Evolutionary conservation across 2,113 vertebrate species (phyloP), one percentile per base, ranked within the genome.

Genomic region (Lycaon pictus): DNA sequence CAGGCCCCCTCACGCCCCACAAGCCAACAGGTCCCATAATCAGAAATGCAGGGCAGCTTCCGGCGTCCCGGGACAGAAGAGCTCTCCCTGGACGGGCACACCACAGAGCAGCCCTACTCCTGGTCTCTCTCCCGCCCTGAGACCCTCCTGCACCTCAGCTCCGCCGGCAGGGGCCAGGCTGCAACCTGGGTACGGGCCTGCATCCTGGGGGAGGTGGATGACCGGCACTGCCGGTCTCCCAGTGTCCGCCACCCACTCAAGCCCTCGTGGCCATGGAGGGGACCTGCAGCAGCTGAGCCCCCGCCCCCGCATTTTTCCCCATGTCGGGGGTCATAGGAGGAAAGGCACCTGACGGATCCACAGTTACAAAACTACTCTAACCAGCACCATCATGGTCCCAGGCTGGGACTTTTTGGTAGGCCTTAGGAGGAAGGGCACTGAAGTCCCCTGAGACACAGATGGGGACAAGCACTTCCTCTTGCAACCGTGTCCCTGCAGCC

Each of bases 11-110:
- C 84, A 79, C 76, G 43, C 56, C 51, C 93, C 86, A 65, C 69
- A 72, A 81, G 83, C 76, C 88, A 95, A 91, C 85, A 74, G 48
- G 48, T 35, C 90, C 81, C 69, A 87, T n/a, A 7, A 60, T 37
- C 3, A 4, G 72, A 87, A 62, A 55, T 35, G 10, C 48, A 93
- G n/a, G 88, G 22, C 92, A 80, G 81, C 83, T 94, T 92, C 83
- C 29, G 1, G 86, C 80, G 82, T 56, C 65, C 74, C 6, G 32
- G 69, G 56, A 56, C 43, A 25, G 7, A 27, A 9, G 23, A 43
- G 77, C 17, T 37, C 62, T 60, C 53, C 55, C 55, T 22, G 79
- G 20, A 25, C 56, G 53, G 72, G 43, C 13, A 3, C 8, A 8
- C 12, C 8, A 1, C 3, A 7, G 35, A 25, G 25, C 37, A 16